Conservation (phyloP, 2,113 vertebrate genomes). For the Chrysemys picta region DNA sequence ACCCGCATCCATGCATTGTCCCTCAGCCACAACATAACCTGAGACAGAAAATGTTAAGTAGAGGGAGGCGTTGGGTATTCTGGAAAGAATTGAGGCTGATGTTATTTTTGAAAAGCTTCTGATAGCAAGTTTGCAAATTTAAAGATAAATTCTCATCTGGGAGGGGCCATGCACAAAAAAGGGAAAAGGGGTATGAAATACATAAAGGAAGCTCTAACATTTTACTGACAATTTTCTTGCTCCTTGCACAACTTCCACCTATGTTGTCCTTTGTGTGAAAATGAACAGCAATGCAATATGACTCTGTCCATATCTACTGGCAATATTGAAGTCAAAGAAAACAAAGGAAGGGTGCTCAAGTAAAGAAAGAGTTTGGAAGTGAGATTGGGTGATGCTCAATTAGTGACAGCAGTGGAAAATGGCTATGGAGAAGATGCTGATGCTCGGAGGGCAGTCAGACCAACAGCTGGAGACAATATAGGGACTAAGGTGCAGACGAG, state of each 20-base stretch:
- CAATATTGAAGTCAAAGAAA: neutral
- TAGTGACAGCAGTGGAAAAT: neutral
- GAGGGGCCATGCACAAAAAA: neutral
- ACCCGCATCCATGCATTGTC: neutral
- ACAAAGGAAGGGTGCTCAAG: neutral
- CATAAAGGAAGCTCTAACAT: neutral
- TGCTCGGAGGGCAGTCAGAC: neutral
- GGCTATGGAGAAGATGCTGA: rapidly evolving
- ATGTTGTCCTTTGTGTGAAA: conserved; percentile 28
- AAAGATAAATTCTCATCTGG: neutral
- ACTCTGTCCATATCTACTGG: neutral
- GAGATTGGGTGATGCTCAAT: neutral
- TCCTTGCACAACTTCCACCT: neutral
- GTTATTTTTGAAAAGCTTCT: neutral
- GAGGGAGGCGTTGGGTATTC: neutral
- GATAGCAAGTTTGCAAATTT: neutral
- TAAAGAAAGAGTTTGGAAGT: neutral
- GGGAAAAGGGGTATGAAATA: neutral
- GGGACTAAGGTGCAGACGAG: neutral
- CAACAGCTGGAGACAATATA: neutral
- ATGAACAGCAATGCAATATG: conserved; percentile 3
- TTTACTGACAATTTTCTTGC: neutral
- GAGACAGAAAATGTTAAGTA: neutral
- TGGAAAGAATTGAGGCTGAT: neutral
- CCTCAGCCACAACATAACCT: neutral